phyloP scores from a whole-genome alignment of 2,888 invertebrate genomes.

The Andrena bucephala region DNA sequence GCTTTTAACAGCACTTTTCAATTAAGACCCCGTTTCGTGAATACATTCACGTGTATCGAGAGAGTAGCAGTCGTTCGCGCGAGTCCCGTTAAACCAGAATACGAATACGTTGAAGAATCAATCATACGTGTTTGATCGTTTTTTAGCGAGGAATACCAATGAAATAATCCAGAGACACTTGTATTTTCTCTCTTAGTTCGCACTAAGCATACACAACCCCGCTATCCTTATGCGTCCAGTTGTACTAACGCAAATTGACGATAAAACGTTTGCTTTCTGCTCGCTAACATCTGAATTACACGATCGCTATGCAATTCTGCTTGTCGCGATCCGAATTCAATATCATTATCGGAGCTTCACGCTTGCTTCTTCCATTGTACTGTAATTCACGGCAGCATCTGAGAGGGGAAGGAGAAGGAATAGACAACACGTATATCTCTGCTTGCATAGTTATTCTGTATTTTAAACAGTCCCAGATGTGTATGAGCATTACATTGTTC shows the following conservation, averaged over 20 bases:
- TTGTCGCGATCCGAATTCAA: conserved; percentile 34
- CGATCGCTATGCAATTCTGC: conserved; percentile 19
- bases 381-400: conserved; percentile 88
- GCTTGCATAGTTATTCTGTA: conserved; percentile 64
- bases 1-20: conserved; percentile 15
- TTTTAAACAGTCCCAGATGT: conserved; percentile 30
- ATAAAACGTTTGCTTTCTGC: conserved; percentile 56
- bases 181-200: conserved; percentile 40
- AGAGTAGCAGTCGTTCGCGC: background rate
- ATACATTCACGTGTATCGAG: background rate
- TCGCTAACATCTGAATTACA: conserved; percentile 34
- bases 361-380: conserved; percentile 80
- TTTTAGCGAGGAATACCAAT: background rate
- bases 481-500: conserved; percentile 26
- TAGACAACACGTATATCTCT: conserved; percentile 71
- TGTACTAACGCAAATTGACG: conserved; percentile 76
- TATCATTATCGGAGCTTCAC: conserved; percentile 65
- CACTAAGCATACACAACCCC: conserved; percentile 70
- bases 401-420: conserved; percentile 88
- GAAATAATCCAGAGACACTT: conserved; percentile 11
- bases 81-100: conserved; percentile 18
- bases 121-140: conserved; percentile 1
- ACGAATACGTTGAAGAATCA: conserved; percentile 9
- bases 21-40: background rate
- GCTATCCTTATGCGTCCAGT: conserved; percentile 82